Percentiles rank a stretch among this genome's conserved stretches.
Evolutionary conservation across 2,113 vertebrate species (phyloP).

Genomic region (Sporophila hypoxantha): DNA sequence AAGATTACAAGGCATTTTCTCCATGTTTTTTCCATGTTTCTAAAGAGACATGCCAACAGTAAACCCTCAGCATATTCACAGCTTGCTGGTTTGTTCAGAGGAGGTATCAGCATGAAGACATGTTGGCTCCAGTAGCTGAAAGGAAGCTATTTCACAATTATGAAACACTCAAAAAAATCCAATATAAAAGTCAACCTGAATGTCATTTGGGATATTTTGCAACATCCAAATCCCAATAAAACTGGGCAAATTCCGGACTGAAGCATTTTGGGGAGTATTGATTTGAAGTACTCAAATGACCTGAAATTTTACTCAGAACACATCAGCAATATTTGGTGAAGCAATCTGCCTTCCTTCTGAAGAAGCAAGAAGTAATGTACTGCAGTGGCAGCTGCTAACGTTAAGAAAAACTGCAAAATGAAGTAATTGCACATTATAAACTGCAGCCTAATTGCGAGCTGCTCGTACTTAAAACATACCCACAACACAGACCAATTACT

Average conservation of each 20-base stretch:
- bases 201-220: neutral
- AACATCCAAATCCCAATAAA: neutral
- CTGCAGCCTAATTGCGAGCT: neutral
- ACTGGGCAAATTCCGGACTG: neutral
- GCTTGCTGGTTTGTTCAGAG: neutral
- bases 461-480: conserved; percentile 2
- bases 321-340: neutral
- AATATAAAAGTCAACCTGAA: neutral
- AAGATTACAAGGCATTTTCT: neutral
- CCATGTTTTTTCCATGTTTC: neutral
- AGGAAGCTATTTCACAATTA: neutral
- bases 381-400: conserved; percentile 9
- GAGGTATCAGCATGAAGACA: neutral
- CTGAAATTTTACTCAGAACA: neutral
- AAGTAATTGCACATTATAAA: conserved; percentile 14
- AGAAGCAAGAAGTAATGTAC: neutral
- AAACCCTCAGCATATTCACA: neutral
- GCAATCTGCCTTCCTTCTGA: neutral
- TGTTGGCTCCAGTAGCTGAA: neutral
- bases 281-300: neutral
- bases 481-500: neutral
- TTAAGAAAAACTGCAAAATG: conserved; percentile 27
- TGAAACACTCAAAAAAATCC: neutral
- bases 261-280: neutral
- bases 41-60: neutral